Evolutionary conservation across 2,113 vertebrate species (phyloP).

Genomic region (Orientallactaga bullata): DNA sequence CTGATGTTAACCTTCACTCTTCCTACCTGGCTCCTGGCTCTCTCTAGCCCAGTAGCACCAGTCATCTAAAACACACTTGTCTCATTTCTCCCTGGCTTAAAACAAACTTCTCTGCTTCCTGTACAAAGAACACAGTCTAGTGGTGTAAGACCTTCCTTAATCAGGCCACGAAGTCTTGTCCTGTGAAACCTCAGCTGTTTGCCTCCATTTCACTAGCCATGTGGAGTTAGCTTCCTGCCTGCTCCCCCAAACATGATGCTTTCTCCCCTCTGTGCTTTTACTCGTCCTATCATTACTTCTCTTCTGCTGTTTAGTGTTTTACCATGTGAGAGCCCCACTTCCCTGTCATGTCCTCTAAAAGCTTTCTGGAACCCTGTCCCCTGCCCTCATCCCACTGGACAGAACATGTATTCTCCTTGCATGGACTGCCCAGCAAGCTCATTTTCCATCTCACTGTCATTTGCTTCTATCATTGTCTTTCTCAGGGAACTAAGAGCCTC

Average conservation of each 20-base stretch:
- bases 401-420: background rate
- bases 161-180: background rate
- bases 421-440: background rate
- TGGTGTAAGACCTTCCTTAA: background rate
- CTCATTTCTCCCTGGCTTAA: background rate
- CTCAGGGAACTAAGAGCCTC: background rate
- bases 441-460: background rate
- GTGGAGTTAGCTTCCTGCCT: accelerated
- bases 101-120: background rate
- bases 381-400: background rate
- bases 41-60: background rate
- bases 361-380: background rate
- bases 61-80: background rate
- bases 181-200: background rate
- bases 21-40: background rate
- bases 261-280: background rate
- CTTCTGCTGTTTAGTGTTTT: background rate
- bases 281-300: background rate
- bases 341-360: background rate
- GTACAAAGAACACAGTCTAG: conserved; percentile 7
- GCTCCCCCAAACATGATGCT: background rate
- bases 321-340: background rate
- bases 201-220: background rate
- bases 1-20: background rate
- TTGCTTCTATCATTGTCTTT: background rate